These are phyloP conservation scores for Prolemur simus DNA, from an alignment of 2,113 vertebrate genomes.

Conservation along the genomic window DNA sequence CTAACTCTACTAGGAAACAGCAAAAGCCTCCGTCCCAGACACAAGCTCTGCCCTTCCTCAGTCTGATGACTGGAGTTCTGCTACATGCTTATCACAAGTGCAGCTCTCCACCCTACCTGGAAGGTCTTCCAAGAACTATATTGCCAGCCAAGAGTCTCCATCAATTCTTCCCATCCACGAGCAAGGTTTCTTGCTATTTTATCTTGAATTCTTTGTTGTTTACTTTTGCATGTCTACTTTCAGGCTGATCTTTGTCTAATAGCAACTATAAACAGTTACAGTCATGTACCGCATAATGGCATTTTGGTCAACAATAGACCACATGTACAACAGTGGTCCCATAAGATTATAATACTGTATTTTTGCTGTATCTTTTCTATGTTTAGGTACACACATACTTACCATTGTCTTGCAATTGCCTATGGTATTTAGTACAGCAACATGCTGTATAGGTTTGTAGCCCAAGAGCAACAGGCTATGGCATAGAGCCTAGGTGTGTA, in stretches of 20 bases:
- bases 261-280: background rate
- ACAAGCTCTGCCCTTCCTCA: background rate
- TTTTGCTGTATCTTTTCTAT: background rate
- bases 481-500: background rate
- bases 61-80: background rate
- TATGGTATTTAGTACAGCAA: background rate
- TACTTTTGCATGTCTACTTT: background rate
- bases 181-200: background rate
- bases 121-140: background rate
- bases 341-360: background rate
- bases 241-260: background rate
- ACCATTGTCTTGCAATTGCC: background rate
- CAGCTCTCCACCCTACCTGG: background rate
- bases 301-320: background rate
- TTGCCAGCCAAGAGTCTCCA: background rate
- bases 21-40: background rate
- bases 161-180: background rate
- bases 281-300: background rate
- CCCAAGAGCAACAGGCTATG: background rate
- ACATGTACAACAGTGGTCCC: background rate
- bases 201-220: background rate
- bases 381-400: background rate
- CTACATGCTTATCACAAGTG: fast-evolving
- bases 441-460: background rate
- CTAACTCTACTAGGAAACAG: background rate